phyloP scores from a whole-genome alignment of 1,140 invertebrate species.

The Dreissena rostriformis region DNA sequence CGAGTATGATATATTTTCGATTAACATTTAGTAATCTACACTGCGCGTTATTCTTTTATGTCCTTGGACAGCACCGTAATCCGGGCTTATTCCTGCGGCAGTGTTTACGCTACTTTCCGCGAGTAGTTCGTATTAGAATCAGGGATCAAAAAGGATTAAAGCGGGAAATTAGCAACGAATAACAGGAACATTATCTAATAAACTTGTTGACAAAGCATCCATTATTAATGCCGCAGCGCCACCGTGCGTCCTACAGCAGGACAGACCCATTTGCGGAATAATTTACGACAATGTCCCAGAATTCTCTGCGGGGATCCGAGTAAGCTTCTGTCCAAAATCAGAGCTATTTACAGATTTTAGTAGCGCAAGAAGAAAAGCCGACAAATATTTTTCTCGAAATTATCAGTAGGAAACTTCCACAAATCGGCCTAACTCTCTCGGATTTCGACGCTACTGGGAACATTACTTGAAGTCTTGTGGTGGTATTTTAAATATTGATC shows the following conservation, averaged over 20 bases:
- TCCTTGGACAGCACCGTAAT: no score
- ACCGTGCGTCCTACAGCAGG: background rate
- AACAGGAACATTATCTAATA: background rate
- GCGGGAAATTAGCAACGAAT: background rate
- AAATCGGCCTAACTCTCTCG: slow-evolving; percentile 32
- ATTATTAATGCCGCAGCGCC: background rate
- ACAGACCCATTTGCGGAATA: slow-evolving; percentile 17
- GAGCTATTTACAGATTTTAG: slow-evolving; percentile 30
- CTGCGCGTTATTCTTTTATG: no score
- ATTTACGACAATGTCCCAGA: slow-evolving; percentile 39
- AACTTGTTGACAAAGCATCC: slow-evolving; percentile 5
- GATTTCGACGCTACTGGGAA: background rate
- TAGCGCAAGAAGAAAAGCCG: background rate
- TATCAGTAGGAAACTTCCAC: slow-evolving; percentile 23
- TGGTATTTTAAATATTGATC: slow-evolving; percentile 18
- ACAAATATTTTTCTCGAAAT: slow-evolving; percentile 18
- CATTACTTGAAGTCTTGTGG: slow-evolving; percentile 7
- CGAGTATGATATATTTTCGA: no score
- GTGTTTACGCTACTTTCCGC: no score
- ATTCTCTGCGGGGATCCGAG: slow-evolving; percentile 23
- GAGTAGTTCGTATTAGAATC: no score
- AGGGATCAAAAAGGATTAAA: background rate
- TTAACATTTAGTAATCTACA: no score
- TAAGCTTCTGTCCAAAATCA: slow-evolving; percentile 17
- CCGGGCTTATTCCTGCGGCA: no score